Conservation (phyloP, 2,113 vertebrate species). For the Pollimyrus isidori region DNA sequence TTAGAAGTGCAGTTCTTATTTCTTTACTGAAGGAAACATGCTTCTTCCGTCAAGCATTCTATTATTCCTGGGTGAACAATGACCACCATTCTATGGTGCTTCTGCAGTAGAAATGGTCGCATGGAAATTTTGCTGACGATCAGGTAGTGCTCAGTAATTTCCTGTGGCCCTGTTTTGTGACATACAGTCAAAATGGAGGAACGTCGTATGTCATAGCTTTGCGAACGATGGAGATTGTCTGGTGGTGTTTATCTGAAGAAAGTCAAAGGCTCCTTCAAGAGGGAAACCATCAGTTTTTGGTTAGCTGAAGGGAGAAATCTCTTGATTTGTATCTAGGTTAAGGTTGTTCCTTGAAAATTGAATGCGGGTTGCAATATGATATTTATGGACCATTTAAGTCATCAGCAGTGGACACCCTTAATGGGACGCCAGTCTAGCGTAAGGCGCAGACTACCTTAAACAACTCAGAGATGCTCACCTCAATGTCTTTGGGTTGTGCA, state of each 20-base stretch:
- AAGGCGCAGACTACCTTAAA: neutral
- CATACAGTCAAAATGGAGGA: conserved; percentile 71
- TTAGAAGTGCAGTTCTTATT: neutral
- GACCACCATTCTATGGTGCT: conserved; percentile 30
- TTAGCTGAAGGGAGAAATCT: neutral
- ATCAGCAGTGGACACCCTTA: neutral
- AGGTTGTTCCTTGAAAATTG: conserved; percentile 11
- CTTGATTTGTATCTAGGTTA: conserved; percentile 6
- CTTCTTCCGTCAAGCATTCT: neutral
- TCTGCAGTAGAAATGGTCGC: conserved; percentile 57
- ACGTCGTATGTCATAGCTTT: conserved; percentile 56
- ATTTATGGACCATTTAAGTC: neutral
- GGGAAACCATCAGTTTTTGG: neutral
- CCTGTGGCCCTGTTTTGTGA: conserved; percentile 59
- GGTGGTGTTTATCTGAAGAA: conserved; percentile 39
- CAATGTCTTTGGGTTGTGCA: neutral
- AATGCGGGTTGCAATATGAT: neutral
- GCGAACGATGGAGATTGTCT: conserved; percentile 30
- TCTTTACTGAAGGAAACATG: neutral
- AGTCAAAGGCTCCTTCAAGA: conserved; percentile 29
- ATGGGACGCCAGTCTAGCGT: neutral
- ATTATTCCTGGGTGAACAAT: conserved; percentile 2
- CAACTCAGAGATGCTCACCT: neutral
- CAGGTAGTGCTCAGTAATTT: conserved; percentile 58
- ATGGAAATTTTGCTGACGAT: conserved; percentile 70